Percentiles rank a stretch among this genome's conserved stretches.
Evolutionary conservation across 1,140 invertebrate genomes (phyloP).

Genomic region (Aleiodes sp.): DNA sequence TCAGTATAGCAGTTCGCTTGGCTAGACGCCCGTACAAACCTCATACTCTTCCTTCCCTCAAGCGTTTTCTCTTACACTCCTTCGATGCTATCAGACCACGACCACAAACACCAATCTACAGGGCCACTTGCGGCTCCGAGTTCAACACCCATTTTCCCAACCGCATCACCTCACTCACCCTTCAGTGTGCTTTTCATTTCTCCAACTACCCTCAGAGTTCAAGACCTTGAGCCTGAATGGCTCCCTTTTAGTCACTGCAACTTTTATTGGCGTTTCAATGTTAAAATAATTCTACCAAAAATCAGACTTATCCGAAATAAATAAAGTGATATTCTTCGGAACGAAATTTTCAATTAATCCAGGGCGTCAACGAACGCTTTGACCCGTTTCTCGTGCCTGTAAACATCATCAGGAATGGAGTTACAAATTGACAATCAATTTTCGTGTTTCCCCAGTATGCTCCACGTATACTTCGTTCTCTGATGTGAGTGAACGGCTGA

Average conservation of each 20-base stretch:
- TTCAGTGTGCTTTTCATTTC: background rate
- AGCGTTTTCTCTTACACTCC: conserved; percentile 23
- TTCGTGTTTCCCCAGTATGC: background rate
- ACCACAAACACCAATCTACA: conserved; percentile 61
- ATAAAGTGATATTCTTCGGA: too few relatives aligned
- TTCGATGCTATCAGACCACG: conserved; percentile 58
- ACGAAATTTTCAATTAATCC: too few relatives aligned
- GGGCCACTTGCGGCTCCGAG: conserved; percentile 48
- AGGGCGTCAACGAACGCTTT: background rate
- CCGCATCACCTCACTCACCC: conserved; percentile 5
- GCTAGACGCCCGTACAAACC: conserved; percentile 49
- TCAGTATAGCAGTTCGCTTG: conserved; percentile 48
- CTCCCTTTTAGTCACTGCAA: conserved; percentile 1
- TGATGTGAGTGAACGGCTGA: background rate
- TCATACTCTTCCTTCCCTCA: background rate
- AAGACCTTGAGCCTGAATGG: background rate
- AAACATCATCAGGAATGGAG: background rate
- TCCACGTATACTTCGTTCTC: background rate
- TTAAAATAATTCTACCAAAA: too few relatives aligned
- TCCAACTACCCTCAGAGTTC: background rate
- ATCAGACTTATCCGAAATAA: too few relatives aligned
- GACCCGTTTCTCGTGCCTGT: background rate
- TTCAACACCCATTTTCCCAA: conserved; percentile 29
- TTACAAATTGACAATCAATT: conserved; percentile 4
- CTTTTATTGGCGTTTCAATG: conserved; percentile 50